Base-by-base conservation (phyloP, 2,888 invertebrate species). In the Scelioninae gen. 2 region DNA sequence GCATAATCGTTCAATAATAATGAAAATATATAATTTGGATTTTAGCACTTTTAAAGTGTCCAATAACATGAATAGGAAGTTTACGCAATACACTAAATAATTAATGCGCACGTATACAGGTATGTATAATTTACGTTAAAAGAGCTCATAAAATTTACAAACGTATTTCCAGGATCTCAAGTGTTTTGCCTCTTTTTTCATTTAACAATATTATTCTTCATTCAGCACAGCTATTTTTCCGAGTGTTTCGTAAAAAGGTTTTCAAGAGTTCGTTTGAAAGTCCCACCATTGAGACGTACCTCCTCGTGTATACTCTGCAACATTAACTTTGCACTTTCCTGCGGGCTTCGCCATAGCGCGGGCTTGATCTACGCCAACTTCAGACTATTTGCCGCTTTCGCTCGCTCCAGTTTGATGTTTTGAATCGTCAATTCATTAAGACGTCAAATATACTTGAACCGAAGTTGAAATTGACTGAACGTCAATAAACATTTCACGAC, bases 241-340 rank as follows among this genome's bases (percentile, higher is more conserved):
- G 52, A 68, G 67, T 61, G 67, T 73, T 73, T 67, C 61, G 67
- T 58, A 73, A 57, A 68, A 61, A 73, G 53, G 61, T 73, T 71
- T 67, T 67, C 61, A 67, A 73, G 73, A 73, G 61, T 63, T 73
- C 58, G 68, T 68, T 73, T 73, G 52, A 68, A 68, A 73, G 57
- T 58, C 58, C 63, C 63, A 68, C 68, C 68, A 73, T 68, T 73
- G 57, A 73, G 63, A 68, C 33, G 46, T 52, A 68, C 50, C 43
- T 55, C 31, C 45, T 43, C 45, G 43, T 68, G 68, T 63, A 73
- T 68, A 73, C 63, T 68, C 63, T 52, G 68, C 55, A 68, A 68
- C 73, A 57, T 73, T 63, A 63, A 68, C 63, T 73, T 73, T 73
- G 73, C 68, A 68, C 68, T 68, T 68, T 63, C 41, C 68, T 63